phyloP scores from a whole-genome alignment of 1,140 invertebrate genomes.

The Trichomalopsis sarcophagae region DNA sequence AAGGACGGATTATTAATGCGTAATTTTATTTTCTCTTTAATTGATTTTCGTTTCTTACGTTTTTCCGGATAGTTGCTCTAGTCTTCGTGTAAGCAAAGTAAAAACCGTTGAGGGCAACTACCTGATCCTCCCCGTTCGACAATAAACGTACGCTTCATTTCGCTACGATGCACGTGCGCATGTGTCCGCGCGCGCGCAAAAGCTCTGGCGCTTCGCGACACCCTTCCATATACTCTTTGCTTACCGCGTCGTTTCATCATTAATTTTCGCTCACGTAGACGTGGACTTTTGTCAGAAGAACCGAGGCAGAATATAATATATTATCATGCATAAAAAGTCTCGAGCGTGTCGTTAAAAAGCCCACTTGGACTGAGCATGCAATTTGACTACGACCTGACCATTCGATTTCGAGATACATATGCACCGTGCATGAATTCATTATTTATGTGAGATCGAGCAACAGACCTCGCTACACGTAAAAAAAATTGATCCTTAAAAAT shows the following conservation, averaged over 20 bases:
- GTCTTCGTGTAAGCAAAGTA: background rate
- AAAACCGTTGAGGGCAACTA: background rate
- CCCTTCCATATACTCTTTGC: background rate
- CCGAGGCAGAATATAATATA: conserved; percentile 10
- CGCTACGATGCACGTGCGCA: background rate
- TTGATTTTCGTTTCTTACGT: background rate
- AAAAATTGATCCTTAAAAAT: background rate
- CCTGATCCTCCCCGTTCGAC: background rate
- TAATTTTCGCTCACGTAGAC: background rate
- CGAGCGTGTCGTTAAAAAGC: background rate
- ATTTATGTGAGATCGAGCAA: background rate
- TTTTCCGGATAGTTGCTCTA: background rate
- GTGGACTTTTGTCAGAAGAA: background rate
- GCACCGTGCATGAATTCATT: background rate
- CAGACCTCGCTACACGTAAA: background rate
- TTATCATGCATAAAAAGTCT: background rate
- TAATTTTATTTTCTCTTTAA: background rate
- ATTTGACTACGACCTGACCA: background rate
- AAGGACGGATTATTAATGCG: conserved; percentile 40
- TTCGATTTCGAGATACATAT: background rate
- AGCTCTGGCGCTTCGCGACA: background rate
- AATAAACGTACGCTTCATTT: background rate
- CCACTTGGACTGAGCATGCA: background rate
- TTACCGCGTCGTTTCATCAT: background rate
- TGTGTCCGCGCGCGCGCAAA: background rate